A percentile compares a stretch with the other conserved stretches of the same genome.
Conservation (phyloP, 2,113 vertebrate species). For the Panurus biarmicus region DNA sequence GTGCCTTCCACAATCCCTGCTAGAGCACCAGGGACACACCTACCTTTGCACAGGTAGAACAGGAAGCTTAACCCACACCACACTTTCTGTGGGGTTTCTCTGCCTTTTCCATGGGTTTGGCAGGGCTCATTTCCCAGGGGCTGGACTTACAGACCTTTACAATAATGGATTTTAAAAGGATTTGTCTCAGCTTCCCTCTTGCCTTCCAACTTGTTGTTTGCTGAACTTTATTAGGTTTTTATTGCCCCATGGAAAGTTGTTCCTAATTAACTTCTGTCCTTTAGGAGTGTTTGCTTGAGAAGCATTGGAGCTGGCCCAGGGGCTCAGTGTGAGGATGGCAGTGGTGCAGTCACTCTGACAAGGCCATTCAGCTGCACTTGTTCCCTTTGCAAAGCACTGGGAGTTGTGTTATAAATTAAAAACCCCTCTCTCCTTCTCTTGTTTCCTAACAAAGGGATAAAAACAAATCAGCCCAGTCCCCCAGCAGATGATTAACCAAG, state of each 20-base stretch:
- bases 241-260: neutral
- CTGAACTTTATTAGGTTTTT: neutral
- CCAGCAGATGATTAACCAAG: neutral
- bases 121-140: neutral
- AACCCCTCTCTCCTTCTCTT: neutral
- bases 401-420: neutral
- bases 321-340: neutral
- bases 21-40: neutral
- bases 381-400: neutral
- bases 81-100: neutral
- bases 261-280: neutral
- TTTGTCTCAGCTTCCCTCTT: neutral
- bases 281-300: neutral
- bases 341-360: neutral
- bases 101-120: neutral
- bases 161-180: neutral
- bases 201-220: neutral
- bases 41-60: neutral
- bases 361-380: neutral
- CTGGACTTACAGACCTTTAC: neutral
- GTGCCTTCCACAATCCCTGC: neutral
- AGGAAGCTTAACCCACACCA: neutral
- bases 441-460: neutral
- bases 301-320: neutral
- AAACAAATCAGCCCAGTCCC: neutral